Conservation (phyloP, 35 echinoderm and acorn worm genomes). For the Eucidaris tribuloides region DNA sequence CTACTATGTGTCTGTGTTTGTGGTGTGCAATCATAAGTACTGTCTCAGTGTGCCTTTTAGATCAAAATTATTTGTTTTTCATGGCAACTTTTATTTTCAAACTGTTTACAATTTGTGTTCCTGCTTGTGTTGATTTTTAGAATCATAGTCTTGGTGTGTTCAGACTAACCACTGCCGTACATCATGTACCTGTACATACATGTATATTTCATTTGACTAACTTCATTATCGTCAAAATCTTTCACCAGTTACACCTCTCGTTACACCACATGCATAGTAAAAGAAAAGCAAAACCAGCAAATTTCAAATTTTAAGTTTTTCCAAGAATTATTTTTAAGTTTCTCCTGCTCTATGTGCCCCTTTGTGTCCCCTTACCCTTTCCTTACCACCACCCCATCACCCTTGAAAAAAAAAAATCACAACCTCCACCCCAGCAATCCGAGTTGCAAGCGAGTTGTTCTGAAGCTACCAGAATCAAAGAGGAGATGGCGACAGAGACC, state of each 20-base stretch:
- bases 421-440: constrained; percentile 66
- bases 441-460: constrained; percentile 52
- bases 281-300: background rate
- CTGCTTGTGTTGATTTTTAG: background rate
- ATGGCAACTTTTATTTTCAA: no score
- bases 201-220: background rate
- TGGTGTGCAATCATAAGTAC: no score
- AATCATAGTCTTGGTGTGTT: background rate
- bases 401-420: constrained; percentile 12
- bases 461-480: constrained; percentile 25
- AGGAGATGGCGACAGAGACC: constrained; percentile 48
- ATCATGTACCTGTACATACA: no score
- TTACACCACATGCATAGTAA: background rate
- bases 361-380: constrained; percentile 17
- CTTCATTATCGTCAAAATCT: no score
- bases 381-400: background rate
- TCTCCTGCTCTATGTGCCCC: constrained; percentile 24
- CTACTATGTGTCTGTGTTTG: background rate
- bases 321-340: constrained; percentile 28
- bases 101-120: no score
- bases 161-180: background rate
- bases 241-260: no score
- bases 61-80: no score
- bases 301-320: background rate
- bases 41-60: no score